Conservation (phyloP, 2,888 invertebrate species). For the Pachymerium ferrugineum region DNA sequence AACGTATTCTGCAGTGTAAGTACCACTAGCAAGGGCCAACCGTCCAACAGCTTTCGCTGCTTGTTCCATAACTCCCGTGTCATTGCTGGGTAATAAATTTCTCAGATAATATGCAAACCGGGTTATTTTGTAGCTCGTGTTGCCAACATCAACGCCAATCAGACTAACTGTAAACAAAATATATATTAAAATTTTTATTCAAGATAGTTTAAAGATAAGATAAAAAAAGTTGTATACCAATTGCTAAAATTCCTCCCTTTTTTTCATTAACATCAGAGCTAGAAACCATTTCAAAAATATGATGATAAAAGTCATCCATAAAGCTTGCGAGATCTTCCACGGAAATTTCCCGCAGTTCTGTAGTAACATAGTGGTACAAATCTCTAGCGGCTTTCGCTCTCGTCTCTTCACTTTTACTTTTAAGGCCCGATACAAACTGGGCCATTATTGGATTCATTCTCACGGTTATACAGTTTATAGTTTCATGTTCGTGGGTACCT, state of each 20-base stretch:
- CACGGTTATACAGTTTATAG: too few relatives aligned
- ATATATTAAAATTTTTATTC: neutral
- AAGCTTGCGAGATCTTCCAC: slow-evolving; percentile 84
- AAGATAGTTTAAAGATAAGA: neutral
- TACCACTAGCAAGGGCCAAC: slow-evolving; percentile 72
- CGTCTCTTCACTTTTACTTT: slow-evolving; percentile 78
- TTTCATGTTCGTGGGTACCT: too few relatives aligned
- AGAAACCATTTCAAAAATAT: slow-evolving; percentile 93
- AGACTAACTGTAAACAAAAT: slow-evolving; percentile 67
- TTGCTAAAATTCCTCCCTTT: slow-evolving; percentile 91
- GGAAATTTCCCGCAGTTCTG: slow-evolving; percentile 80
- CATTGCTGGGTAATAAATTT: slow-evolving; percentile 73
- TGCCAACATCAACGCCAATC: slow-evolving; percentile 87
- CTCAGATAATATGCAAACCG: slow-evolving; percentile 89
- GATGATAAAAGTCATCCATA: slow-evolving; percentile 90
- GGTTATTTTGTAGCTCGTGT: slow-evolving; percentile 80
- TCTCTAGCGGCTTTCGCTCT: slow-evolving; percentile 82
- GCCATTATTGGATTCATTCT: slow-evolving; percentile 30
- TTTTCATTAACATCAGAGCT: slow-evolving; percentile 88
- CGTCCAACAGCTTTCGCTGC: slow-evolving; percentile 93
- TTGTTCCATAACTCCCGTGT: slow-evolving; percentile 90
- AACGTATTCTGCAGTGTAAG: slow-evolving; percentile 93
- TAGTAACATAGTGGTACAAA: slow-evolving; percentile 82
- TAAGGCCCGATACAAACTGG: slow-evolving; percentile 70
- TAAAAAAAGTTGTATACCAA: slow-evolving; percentile 47